Base-by-base conservation (phyloP, 2,888 invertebrate species). In the Epirrhoe alternata region DNA sequence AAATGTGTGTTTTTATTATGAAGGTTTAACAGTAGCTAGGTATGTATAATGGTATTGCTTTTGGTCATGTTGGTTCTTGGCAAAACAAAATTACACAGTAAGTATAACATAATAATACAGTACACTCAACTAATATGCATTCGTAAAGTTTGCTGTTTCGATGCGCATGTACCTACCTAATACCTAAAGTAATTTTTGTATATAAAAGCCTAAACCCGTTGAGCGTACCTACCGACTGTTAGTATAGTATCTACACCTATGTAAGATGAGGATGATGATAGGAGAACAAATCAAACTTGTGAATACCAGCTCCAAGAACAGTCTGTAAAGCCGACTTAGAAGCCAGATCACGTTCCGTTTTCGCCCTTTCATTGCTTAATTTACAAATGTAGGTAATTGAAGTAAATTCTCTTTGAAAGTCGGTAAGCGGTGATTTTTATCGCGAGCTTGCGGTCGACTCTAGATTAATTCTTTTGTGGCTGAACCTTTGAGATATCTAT, bases 361-460 rank as follows among this genome's bases (percentile, higher is more conserved):
- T 69, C 72, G 66, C 74, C 71, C 72, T 73, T 76, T 75, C 75
- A 75, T 76, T 74, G 69, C 74, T 76, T 76, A 77, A 76, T 76
- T 77, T 75, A 77, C 74, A 76, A 76, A 76, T 71, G 76, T 73
- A 42, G 38, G 38, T 42, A 77, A 76, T 76, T 75, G 75, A 75
- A 77, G 69, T 72, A 70, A 77, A 75, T 74, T 72, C 70, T 68
- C 69, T 71, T 72, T 66, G 70, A 64, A 70, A 69, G 66, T 64
- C 62, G 64, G 69, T 72, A 64, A 68, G 58, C 69, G 66, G 62
- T 66, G 70, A 70, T 75, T 75, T 73, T 75, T 71, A 72, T 74
- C 71, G 64, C 56, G 55, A 51, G 42, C 24, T 66, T 1, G 52
- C 53, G 67, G 63, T 51, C 33, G 50, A 35, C 51, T 47, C 38